A percentile compares a stretch with the other conserved stretches of the same genome.
Evolutionary conservation across 2,797 vertebrate genomes (phyloP).

Genomic region (Gallinago nigripennis): DNA sequence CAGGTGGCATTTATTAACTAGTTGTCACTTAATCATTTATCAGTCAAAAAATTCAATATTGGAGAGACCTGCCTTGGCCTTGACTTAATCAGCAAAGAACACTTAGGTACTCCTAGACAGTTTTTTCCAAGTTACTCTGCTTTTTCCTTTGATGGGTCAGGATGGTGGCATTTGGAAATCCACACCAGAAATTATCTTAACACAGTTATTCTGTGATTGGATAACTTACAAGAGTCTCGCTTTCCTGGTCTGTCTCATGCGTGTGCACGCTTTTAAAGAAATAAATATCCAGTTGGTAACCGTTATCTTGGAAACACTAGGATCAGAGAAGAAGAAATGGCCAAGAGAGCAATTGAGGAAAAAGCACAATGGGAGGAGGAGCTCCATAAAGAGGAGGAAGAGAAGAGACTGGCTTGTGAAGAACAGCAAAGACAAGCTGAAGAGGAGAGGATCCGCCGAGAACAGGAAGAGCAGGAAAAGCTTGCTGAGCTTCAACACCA

Average conservation of each 20-base stretch:
- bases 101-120: not conserved
- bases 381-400: constrained; percentile 78
- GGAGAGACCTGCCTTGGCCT: not conserved
- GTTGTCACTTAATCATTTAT: not conserved
- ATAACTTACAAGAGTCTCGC: not conserved
- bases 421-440: constrained; percentile 79
- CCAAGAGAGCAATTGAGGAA: constrained; percentile 51
- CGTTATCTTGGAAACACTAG: constrained; percentile 37
- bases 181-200: not conserved
- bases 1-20: not conserved
- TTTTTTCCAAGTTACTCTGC: not conserved
- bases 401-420: constrained; percentile 76
- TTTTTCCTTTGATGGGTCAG: not conserved
- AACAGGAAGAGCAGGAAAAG: constrained; percentile 81
- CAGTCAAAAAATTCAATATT: not conserved
- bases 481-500: constrained; percentile 83
- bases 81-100: not conserved
- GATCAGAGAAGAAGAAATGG: constrained; percentile 56
- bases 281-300: not conserved
- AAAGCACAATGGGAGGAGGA: constrained; percentile 66
- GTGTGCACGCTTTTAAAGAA: not conserved
- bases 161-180: not conserved
- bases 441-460: constrained; percentile 76
- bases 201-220: not conserved
- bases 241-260: not conserved